Percentiles rank a stretch among this genome's conserved stretches.
Conservation (phyloP, 2,888 invertebrate genomes). For the Agriopis leucophaearia region DNA sequence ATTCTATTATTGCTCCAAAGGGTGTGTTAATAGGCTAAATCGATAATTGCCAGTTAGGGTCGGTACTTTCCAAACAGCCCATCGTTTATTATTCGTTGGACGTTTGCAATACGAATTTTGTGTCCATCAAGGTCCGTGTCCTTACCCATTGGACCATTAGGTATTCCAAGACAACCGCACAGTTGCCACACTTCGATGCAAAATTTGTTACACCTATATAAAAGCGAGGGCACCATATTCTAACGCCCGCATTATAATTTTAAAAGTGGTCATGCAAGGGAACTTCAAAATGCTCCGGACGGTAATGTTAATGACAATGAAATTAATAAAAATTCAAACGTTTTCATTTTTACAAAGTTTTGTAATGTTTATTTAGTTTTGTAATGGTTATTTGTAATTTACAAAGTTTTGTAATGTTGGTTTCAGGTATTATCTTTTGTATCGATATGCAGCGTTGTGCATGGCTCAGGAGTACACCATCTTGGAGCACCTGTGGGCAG, state of each 20-base stretch:
- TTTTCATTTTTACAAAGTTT: slow-evolving; percentile 15
- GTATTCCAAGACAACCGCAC: slow-evolving; percentile 79
- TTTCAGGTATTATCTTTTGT: slow-evolving; percentile 68
- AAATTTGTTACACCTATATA: slow-evolving; percentile 86
- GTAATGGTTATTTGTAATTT: too few relatives aligned
- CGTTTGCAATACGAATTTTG: slow-evolving; percentile 84
- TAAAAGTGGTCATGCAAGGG: slow-evolving; percentile 68
- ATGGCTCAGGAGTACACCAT: slow-evolving; percentile 66
- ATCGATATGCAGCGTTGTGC: slow-evolving; percentile 61
- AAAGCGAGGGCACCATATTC: slow-evolving; percentile 79
- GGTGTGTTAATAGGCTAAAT: slow-evolving; percentile 57
- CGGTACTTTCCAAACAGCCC: slow-evolving; percentile 75
- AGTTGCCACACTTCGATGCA: slow-evolving; percentile 83
- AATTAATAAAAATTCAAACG: slow-evolving; percentile 21
- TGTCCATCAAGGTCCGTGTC: slow-evolving; percentile 83
- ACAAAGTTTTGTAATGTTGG: slow-evolving; percentile 26
- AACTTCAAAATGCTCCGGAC: slow-evolving; percentile 69
- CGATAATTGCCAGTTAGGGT: slow-evolving; percentile 55
- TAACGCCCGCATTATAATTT: slow-evolving; percentile 80
- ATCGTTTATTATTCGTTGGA: slow-evolving; percentile 79
- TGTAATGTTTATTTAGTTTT: slow-evolving; percentile 6
- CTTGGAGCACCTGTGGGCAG: slow-evolving; percentile 47
- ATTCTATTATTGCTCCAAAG: slow-evolving; percentile 40
- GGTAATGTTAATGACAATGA: slow-evolving; percentile 57
- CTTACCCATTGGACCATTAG: slow-evolving; percentile 82